Evolutionary conservation across 2,797 vertebrate genomes (phyloP).

Genomic region (Melanogrammus aeglefinus): DNA sequence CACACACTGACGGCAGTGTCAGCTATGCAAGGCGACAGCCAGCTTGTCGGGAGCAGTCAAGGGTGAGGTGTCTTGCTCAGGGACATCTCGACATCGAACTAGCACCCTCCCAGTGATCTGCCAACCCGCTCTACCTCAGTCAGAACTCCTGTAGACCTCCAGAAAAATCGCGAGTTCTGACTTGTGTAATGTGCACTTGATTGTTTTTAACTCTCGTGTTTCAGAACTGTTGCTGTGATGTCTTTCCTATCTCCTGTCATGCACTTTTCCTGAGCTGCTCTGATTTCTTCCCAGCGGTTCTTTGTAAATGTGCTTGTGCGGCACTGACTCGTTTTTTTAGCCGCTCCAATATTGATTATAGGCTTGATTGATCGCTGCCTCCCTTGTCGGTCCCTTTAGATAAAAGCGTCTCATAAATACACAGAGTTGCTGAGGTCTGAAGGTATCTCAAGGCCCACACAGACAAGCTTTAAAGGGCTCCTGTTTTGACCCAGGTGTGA

Average conservation of each 20-base stretch:
- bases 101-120: too few species aligned
- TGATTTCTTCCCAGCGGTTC: neutral
- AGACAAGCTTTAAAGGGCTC: neutral
- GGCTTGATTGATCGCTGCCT: neutral
- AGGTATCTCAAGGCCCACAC: neutral
- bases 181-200: neutral
- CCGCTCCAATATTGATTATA: neutral
- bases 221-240: neutral
- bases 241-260: neutral
- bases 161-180: neutral
- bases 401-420: neutral
- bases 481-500: neutral
- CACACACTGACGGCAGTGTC: too few species aligned
- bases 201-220: neutral
- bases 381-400: neutral
- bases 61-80: too few species aligned
- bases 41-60: too few species aligned
- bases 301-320: neutral
- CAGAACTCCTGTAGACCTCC: neutral
- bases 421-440: neutral
- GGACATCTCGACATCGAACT: too few species aligned
- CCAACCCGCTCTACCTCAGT: too few species aligned
- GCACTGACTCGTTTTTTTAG: neutral
- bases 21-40: too few species aligned
- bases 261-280: neutral